Conservation (phyloP, 2,113 vertebrate genomes). For the Ptyas mucosa region DNA sequence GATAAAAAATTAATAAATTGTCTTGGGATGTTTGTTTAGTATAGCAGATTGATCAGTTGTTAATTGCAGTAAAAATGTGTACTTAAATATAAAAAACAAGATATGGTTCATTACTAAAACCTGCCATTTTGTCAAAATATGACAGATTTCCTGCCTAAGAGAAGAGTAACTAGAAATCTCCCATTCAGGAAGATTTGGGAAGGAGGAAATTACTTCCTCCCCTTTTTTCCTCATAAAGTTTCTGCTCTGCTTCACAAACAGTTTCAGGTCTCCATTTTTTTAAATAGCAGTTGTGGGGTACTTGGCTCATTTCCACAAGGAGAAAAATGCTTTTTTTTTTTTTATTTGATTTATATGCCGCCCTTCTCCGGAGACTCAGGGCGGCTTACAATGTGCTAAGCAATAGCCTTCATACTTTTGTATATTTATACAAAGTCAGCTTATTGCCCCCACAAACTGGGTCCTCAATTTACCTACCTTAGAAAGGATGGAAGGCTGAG, state of each 20-base stretch:
- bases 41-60: not conserved
- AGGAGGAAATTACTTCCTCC: not conserved
- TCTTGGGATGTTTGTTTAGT: not conserved
- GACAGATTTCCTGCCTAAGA: not conserved
- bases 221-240: not conserved
- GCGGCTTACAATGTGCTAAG: too few species aligned
- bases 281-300: not conserved
- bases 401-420: too few species aligned
- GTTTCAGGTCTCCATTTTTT: not conserved
- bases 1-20: not conserved
- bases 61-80: too few species aligned
- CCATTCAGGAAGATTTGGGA: not conserved
- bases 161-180: not conserved
- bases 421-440: too few species aligned
- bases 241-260: not conserved
- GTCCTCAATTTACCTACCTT: too few species aligned
- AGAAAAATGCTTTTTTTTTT: not conserved
- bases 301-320: not conserved
- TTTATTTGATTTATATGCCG: too few species aligned
- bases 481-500: too few species aligned
- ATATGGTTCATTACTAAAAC: not conserved
- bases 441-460: too few species aligned
- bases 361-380: too few species aligned
- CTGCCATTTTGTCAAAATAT: not conserved
- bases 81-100: not conserved